Conservation (phyloP, 2,797 vertebrate genomes). For the Botia almorhae region DNA sequence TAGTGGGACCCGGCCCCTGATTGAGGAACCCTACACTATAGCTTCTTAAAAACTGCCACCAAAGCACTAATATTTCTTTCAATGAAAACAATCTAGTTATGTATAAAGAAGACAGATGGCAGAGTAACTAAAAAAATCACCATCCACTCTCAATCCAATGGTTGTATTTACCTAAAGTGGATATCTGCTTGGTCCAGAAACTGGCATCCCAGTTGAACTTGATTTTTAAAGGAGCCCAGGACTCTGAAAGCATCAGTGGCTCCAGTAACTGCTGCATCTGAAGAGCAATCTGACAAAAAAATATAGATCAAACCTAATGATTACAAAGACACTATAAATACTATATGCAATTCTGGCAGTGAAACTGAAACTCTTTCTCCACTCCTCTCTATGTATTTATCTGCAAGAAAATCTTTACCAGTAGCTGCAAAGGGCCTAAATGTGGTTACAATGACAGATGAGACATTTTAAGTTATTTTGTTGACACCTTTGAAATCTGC, state of each 20-base stretch:
- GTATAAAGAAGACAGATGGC: background rate
- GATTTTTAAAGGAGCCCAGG: slow-evolving; percentile 87
- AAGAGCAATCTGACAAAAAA: slow-evolving; percentile 86
- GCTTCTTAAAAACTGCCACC: background rate
- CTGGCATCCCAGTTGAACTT: slow-evolving; percentile 97
- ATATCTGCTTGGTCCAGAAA: slow-evolving; percentile 95
- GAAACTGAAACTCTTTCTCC: slow-evolving; percentile 27
- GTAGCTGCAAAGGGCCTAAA: background rate
- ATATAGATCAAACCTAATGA: slow-evolving; percentile 41
- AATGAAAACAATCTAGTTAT: background rate
- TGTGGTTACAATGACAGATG: background rate
- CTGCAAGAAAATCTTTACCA: background rate
- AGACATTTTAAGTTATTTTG: slow-evolving; percentile 3
- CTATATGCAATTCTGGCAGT: slow-evolving; percentile 34
- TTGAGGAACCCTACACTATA: background rate
- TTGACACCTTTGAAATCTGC: slow-evolving; percentile 14
- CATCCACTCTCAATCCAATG: background rate
- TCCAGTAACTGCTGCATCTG: slow-evolving; percentile 95
- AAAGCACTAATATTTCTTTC: background rate
- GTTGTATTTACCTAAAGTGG: slow-evolving; percentile 84
- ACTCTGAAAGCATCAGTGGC: slow-evolving; percentile 82
- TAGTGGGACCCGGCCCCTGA: too few species aligned
- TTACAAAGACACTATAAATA: slow-evolving; percentile 37
- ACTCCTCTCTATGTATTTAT: slow-evolving; percentile 6
- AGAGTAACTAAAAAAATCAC: background rate